These are phyloP conservation scores for Moxostoma hubbsi DNA, from an alignment of 2,797 vertebrate species.

Conservation along the genomic window DNA sequence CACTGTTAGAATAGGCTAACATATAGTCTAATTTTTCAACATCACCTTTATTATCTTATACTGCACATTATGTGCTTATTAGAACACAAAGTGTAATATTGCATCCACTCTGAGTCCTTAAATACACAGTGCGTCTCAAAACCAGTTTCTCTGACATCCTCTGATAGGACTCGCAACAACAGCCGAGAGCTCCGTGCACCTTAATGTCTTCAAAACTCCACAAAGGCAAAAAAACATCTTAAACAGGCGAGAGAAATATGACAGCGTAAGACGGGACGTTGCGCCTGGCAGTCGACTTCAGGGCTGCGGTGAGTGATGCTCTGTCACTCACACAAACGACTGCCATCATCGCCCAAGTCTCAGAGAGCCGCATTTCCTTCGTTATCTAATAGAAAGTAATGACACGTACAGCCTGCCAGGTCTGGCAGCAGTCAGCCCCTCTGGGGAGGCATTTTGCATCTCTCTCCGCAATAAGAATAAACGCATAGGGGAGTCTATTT, in stretches of 20 bases:
- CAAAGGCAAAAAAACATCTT: constrained; percentile 57
- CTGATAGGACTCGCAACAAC: constrained; percentile 49
- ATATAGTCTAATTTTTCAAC: not conserved
- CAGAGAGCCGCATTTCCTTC: constrained; percentile 77
- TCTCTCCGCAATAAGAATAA: constrained; percentile 86
- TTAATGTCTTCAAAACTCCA: constrained; percentile 59
- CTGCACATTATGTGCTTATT: constrained; percentile 29
- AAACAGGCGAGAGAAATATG: constrained; percentile 58
- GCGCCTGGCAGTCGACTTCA: constrained; percentile 52
- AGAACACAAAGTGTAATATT: constrained; percentile 24
- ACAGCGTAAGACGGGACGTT: constrained; percentile 55
- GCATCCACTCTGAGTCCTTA: constrained; percentile 26
- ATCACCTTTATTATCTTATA: not conserved
- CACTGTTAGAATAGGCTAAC: not conserved
- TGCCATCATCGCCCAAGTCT: constrained; percentile 76
- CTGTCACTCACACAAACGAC: constrained; percentile 66
- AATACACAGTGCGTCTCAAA: constrained; percentile 21
- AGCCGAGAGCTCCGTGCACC: constrained; percentile 53
- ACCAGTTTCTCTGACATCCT: constrained; percentile 46
- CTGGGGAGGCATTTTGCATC: constrained; percentile 78
- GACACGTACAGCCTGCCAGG: constrained; percentile 71
- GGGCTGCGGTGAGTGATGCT: constrained; percentile 55
- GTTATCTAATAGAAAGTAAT: constrained; percentile 90
- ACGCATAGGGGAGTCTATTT: constrained; percentile 83
- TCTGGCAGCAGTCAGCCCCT: constrained; percentile 77